A percentile compares a stretch with the other conserved stretches of the same genome.
These are phyloP conservation scores for Pteropus rufus DNA, from an alignment of 2,797 vertebrate genomes.

Conservation along the genomic window DNA sequence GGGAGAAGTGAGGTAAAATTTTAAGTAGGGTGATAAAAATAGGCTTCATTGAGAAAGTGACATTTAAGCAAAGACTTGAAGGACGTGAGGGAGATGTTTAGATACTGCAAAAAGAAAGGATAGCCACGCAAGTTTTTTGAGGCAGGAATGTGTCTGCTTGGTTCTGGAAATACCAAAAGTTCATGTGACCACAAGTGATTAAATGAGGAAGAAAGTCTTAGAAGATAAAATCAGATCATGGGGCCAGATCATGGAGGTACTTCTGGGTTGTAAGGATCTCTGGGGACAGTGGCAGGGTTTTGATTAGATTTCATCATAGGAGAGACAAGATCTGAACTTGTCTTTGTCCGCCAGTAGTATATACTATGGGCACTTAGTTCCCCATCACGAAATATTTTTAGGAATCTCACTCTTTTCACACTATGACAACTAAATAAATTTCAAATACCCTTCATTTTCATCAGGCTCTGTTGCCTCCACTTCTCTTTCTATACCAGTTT, in stretches of 20 bases:
- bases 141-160: not conserved
- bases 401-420: not conserved
- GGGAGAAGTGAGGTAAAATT: not conserved
- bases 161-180: not conserved
- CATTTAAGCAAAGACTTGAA: not conserved
- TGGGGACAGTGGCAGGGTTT: not conserved
- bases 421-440: conserved; percentile 6
- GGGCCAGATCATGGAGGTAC: not conserved
- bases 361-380: not conserved
- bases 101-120: not conserved
- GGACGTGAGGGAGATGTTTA: not conserved
- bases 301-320: not conserved
- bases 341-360: not conserved
- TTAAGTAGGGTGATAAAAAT: not conserved
- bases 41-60: not conserved
- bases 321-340: not conserved
- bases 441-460: not conserved
- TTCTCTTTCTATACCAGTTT: not conserved
- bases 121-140: not conserved
- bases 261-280: not conserved
- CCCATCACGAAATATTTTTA: not conserved
- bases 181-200: not conserved
- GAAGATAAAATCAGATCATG: not conserved
- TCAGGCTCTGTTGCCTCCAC: not conserved
- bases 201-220: not conserved